Conservation (phyloP, 2,797 vertebrate species). For the Ptychobarbus kaznakovi region DNA sequence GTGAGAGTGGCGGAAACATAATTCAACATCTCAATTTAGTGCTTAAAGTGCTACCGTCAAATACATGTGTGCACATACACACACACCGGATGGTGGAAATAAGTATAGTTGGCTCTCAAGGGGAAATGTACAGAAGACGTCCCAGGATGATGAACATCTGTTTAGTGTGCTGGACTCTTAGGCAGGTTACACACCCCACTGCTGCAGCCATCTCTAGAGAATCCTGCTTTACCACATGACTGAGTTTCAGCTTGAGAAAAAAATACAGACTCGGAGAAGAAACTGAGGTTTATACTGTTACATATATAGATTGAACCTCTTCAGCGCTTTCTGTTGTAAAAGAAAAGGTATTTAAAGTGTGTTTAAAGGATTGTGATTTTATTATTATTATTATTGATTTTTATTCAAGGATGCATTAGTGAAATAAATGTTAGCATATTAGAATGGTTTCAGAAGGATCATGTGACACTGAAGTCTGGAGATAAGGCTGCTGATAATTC, state of each 20-base stretch:
- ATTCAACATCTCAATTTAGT: slow-evolving; percentile 55
- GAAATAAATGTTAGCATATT: background rate
- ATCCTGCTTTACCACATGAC: slow-evolving; percentile 26
- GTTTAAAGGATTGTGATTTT: background rate
- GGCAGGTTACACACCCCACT: slow-evolving; percentile 31
- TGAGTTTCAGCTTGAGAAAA: slow-evolving; percentile 26
- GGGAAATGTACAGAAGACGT: slow-evolving; percentile 24
- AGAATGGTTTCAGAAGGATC: background rate
- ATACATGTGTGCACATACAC: background rate
- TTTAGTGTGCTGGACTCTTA: slow-evolving; percentile 23
- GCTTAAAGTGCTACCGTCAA: slow-evolving; percentile 29
- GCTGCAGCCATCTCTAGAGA: slow-evolving; percentile 22
- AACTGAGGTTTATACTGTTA: background rate
- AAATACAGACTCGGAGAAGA: background rate
- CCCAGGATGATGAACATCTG: slow-evolving; percentile 42
- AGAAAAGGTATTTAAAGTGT: too few relatives aligned
- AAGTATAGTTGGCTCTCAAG: background rate
- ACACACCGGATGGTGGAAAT: background rate
- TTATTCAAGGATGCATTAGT: background rate
- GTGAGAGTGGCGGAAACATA: slow-evolving; percentile 33
- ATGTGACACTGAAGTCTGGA: background rate
- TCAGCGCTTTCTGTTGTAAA: too few relatives aligned
- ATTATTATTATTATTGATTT: too few relatives aligned
- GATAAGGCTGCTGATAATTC: background rate
- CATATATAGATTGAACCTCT: background rate